Conservation (phyloP, 2,113 vertebrate species). For the Pachypanchax playfairii region DNA sequence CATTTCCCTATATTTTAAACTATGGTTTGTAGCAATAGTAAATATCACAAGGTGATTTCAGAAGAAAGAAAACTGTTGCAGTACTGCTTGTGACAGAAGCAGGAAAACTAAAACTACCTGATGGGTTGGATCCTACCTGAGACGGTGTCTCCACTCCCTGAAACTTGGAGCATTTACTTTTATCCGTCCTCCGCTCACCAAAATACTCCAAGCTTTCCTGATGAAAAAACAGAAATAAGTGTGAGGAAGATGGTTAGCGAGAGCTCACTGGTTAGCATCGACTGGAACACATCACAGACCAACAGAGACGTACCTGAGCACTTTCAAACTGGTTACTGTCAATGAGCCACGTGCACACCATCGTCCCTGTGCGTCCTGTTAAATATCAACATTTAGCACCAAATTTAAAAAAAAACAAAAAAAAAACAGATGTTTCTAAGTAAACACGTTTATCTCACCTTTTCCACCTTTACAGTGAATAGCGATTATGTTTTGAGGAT, state of each 20-base stretch:
- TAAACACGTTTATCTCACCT: conserved; percentile 74
- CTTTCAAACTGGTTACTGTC: conserved; percentile 88
- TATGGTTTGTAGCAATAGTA: too few species aligned
- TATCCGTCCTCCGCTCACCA: conserved; percentile 92
- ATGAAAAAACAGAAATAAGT: background rate
- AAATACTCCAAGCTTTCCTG: conserved; percentile 91
- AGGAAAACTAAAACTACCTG: background rate
- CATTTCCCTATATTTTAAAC: too few species aligned
- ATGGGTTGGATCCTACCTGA: conserved; percentile 78
- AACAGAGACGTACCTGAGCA: conserved; percentile 82
- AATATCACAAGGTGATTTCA: too few species aligned
- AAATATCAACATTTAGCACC: conserved; percentile 11
- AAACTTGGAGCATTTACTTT: conserved; percentile 88
- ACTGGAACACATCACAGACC: background rate
- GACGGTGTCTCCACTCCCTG: conserved; percentile 98
- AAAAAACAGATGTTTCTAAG: background rate
- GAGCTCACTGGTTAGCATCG: background rate
- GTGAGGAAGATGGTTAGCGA: background rate
- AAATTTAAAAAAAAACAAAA: too few species aligned
- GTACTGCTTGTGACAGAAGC: background rate
- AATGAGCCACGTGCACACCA: conserved; percentile 91
- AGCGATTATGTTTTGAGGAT: conserved; percentile 85
- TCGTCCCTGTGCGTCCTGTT: conserved; percentile 92
- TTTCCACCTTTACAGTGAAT: conserved; percentile 98
- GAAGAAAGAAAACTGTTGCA: too few species aligned